A percentile compares a stretch with the other conserved stretches of the same genome.
Evolutionary conservation across 1,140 invertebrate genomes (phyloP).

Genomic region (Leptinotarsa texana): DNA sequence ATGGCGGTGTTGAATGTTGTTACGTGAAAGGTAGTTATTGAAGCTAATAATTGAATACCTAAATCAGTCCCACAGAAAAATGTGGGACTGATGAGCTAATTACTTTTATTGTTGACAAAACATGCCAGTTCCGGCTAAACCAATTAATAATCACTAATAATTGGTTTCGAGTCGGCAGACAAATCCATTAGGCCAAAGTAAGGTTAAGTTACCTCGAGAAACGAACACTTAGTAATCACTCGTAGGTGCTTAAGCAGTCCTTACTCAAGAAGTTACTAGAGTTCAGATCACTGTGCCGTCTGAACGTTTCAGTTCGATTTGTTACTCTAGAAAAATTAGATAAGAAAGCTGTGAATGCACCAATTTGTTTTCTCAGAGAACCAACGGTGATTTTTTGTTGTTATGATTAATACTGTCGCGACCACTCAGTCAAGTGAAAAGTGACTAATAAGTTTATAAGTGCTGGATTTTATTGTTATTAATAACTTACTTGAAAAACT

Average conservation of each 20-base stretch:
- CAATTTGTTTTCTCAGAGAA: no score
- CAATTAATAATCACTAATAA: conserved; percentile 21
- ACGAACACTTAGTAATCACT: neutral
- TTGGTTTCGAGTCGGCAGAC: neutral
- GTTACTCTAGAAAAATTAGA: neutral
- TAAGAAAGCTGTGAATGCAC: no score
- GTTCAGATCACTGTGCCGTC: neutral
- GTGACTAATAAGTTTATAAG: no score
- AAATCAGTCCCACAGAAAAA: no score
- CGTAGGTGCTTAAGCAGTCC: neutral
- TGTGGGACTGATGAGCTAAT: conserved; percentile 10
- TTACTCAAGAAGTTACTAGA: neutral
- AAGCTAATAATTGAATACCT: no score
- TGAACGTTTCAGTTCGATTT: neutral
- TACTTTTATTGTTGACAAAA: conserved; percentile 27
- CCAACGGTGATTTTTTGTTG: no score
- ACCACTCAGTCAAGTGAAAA: no score
- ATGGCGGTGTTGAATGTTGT: no score
- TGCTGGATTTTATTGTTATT: no score
- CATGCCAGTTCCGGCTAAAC: conserved; percentile 17
- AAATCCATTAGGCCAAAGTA: conserved; percentile 1
- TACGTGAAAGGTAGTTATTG: no score
- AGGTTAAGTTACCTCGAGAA: neutral
- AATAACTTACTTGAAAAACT: no score
- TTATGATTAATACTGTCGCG: no score